Evolutionary conservation across 2,797 vertebrate genomes (phyloP).

Genomic region (Ibycter americanus): DNA sequence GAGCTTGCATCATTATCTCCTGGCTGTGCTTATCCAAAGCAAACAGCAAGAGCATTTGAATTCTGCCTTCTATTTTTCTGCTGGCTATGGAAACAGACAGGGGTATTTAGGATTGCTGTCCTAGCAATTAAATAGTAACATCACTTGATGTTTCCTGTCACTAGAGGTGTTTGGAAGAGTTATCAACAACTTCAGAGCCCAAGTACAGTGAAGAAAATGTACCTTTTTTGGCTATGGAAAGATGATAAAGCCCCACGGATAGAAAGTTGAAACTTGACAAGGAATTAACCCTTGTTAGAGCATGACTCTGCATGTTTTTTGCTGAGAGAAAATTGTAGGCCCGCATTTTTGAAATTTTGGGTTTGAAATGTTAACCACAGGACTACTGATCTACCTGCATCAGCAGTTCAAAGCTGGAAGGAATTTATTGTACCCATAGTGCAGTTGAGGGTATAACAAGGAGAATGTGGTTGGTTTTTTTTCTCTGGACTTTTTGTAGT

Average conservation of each 20-base stretch:
- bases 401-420: not conserved
- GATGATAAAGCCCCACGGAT: not conserved
- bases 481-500: not conserved
- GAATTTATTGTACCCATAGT: rapidly evolving
- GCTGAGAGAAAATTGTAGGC: not conserved
- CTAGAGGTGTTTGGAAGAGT: not conserved
- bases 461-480: not conserved
- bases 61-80: not conserved
- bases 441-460: not conserved
- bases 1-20: not conserved
- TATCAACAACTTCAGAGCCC: not conserved
- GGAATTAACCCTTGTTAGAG: not conserved
- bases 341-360: not conserved
- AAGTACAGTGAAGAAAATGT: not conserved
- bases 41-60: not conserved
- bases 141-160: not conserved
- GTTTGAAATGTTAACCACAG: not conserved
- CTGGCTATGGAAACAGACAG: not conserved
- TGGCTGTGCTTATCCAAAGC: slow-evolving; percentile 19
- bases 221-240: not conserved
- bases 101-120: not conserved
- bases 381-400: no score
- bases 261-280: not conserved
- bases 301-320: rapidly evolving
- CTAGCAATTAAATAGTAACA: not conserved